Evolutionary conservation across 1,140 invertebrate species (phyloP).

Genomic region (Ceratosolen fusciceps): DNA sequence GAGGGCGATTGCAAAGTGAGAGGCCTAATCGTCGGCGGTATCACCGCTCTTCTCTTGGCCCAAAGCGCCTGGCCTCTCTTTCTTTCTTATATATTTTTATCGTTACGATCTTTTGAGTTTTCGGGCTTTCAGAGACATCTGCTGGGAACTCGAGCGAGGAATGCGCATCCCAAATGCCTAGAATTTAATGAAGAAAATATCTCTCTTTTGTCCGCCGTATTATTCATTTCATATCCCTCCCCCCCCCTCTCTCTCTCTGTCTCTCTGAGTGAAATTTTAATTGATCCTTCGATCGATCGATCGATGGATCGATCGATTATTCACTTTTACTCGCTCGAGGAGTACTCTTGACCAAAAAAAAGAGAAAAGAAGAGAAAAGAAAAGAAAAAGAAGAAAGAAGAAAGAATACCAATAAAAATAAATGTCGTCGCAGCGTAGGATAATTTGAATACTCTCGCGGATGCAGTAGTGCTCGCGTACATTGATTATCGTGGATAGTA

Average conservation of each 20-base stretch:
- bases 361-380: neutral
- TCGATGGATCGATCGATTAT: neutral
- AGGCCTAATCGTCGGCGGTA: conserved; percentile 34
- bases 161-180: neutral
- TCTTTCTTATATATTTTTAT: conserved; percentile 29
- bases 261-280: neutral
- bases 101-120: conserved; percentile 8
- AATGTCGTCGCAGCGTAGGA: no score
- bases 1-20: conserved; percentile 22
- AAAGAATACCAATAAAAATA: neutral
- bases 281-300: neutral
- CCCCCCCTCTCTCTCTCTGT: neutral
- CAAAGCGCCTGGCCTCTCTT: neutral
- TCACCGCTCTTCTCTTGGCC: conserved; percentile 14
- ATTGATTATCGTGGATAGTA: no score
- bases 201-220: neutral
- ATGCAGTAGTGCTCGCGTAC: no score
- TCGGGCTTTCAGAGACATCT: conserved; percentile 12
- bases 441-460: neutral
- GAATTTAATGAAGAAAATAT: conserved; percentile 17
- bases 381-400: neutral
- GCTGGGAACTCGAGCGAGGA: conserved; percentile 10
- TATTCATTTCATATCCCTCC: no score
- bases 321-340: neutral
- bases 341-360: neutral